Evolutionary conservation across 2,797 vertebrate genomes (phyloP).

Genomic region (Hylomyscus alleni): DNA sequence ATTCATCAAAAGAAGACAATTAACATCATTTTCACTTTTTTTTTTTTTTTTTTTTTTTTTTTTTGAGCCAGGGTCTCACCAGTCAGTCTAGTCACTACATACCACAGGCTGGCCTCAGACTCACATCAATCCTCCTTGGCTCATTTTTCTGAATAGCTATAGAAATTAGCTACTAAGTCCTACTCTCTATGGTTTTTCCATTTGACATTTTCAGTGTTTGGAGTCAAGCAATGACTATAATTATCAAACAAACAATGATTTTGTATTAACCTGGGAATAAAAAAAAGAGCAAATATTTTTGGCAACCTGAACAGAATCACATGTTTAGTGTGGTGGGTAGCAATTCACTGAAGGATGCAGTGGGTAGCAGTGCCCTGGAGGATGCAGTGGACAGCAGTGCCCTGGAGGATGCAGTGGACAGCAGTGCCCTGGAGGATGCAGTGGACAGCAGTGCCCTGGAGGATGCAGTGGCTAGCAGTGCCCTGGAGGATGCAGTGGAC

Average conservation of each 20-base stretch:
- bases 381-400: background rate
- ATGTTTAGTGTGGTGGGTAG: background rate
- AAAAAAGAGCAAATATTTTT: background rate
- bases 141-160: background rate
- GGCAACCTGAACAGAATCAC: background rate
- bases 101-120: background rate
- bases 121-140: background rate
- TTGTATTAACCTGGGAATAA: background rate
- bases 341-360: background rate
- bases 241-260: constrained; percentile 16
- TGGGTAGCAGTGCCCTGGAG: background rate
- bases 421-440: background rate
- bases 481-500: background rate
- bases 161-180: background rate
- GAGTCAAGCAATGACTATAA: constrained; percentile 14
- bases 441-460: background rate
- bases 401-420: background rate
- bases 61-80: background rate
- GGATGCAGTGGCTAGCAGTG: background rate
- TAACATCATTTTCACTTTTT: background rate
- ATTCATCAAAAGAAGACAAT: background rate
- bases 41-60: background rate
- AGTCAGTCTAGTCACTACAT: background rate
- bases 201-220: background rate
- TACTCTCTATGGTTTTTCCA: background rate